Evolutionary conservation across 2,888 invertebrate genomes (phyloP).

Genomic region (Cecidostiba fungosa): DNA sequence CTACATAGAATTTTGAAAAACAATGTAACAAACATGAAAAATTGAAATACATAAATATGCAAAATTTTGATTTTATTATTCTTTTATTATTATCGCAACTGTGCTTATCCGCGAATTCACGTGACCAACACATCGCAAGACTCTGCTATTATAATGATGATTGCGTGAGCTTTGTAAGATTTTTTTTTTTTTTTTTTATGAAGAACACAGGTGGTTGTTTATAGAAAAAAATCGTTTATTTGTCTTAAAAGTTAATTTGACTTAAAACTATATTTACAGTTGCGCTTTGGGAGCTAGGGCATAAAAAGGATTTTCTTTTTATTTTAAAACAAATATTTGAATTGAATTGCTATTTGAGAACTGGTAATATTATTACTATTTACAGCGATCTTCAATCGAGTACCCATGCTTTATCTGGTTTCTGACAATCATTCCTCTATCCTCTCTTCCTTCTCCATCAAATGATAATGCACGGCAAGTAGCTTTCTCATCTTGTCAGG

Average conservation of each 20-base stretch:
- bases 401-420: background rate
- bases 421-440: conserved; percentile 20
- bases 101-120: too few species aligned
- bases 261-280: conserved; percentile 1
- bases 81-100: too few species aligned
- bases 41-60: too few species aligned
- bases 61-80: too few species aligned
- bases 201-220: background rate
- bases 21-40: too few species aligned
- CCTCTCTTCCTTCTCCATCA: conserved; percentile 60
- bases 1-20: too few species aligned
- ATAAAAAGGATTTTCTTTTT: background rate
- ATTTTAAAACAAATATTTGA: background rate
- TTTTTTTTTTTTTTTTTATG: background rate
- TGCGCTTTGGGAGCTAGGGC: background rate
- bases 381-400: background rate
- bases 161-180: too few species aligned
- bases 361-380: background rate
- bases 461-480: conserved; percentile 60
- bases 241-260: background rate
- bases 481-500: conserved; percentile 63
- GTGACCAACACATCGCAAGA: too few species aligned
- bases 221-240: background rate
- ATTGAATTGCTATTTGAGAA: too few species aligned
- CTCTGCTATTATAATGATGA: background rate